These are phyloP conservation scores for Sorex araneus DNA, from an alignment of 2,113 vertebrate species.

Conservation along the genomic window DNA sequence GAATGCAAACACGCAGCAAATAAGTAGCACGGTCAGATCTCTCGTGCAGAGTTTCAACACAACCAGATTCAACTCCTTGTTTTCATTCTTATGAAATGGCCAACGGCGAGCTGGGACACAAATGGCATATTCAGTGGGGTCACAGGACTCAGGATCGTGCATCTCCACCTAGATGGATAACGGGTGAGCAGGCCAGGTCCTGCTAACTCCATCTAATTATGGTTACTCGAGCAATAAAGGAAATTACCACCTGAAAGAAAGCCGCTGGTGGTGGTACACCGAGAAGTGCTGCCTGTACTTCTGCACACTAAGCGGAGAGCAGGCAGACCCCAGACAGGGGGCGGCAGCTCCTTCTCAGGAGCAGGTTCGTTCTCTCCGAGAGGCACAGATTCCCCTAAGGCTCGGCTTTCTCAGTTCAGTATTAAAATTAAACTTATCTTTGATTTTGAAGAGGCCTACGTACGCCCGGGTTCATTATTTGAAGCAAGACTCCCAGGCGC, in stretches of 20 bases:
- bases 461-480: too few relatives aligned
- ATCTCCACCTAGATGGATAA: slow-evolving; percentile 63
- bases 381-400: neutral
- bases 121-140: slow-evolving; percentile 30
- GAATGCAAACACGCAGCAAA: neutral
- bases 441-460: neutral
- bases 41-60: neutral
- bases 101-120: slow-evolving; percentile 42
- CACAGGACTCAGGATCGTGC: slow-evolving; percentile 62
- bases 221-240: slow-evolving; percentile 76
- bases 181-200: slow-evolving; percentile 54
- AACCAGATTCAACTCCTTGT: slow-evolving; percentile 4
- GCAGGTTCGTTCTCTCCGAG: slow-evolving; percentile 4
- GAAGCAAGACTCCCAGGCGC: too few relatives aligned
- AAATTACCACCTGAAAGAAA: slow-evolving; percentile 79
- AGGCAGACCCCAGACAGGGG: slow-evolving; percentile 7
- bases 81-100: slow-evolving; percentile 18
- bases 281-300: slow-evolving; percentile 51
- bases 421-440: neutral
- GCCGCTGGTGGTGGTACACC: slow-evolving; percentile 57
- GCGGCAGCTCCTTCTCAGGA: neutral
- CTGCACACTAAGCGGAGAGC: slow-evolving; percentile 49
- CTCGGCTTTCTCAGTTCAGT: slow-evolving; percentile 10
- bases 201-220: slow-evolving; percentile 67
- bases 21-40: too few relatives aligned